phyloP scores from a whole-genome alignment of 2,797 vertebrate species.

The Melanogrammus aeglefinus region DNA sequence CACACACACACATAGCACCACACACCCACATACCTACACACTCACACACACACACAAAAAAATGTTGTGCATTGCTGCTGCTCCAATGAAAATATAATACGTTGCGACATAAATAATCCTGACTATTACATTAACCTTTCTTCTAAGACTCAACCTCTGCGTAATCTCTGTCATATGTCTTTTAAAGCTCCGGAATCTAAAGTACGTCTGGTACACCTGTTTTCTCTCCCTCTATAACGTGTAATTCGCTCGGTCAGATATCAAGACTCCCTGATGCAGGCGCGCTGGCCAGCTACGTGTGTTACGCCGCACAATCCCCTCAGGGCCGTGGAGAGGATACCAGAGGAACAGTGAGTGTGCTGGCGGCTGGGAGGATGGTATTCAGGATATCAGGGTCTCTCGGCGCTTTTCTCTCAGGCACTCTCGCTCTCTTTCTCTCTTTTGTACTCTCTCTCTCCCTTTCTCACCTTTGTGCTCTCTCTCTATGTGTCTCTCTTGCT shows the following conservation, averaged over 20 bases:
- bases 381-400: not conserved
- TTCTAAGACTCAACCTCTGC: too few relatives aligned
- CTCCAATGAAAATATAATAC: too few relatives aligned
- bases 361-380: not conserved
- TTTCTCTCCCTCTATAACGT: not conserved
- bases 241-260: slow-evolving; percentile 75
- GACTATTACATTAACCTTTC: too few relatives aligned
- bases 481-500: not conserved
- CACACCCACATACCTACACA: not conserved
- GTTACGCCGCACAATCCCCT: slow-evolving; percentile 95
- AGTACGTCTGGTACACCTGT: too few relatives aligned
- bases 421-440: not conserved
- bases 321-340: slow-evolving; percentile 91
- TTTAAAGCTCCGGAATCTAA: too few relatives aligned
- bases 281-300: slow-evolving; percentile 96
- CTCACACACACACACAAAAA: too few relatives aligned
- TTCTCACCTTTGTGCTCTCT: too few relatives aligned
- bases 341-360: slow-evolving; percentile 91
- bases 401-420: not conserved
- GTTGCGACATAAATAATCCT: too few relatives aligned
- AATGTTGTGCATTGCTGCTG: too few relatives aligned
- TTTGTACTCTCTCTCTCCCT: not conserved
- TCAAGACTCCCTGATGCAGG: slow-evolving; percentile 98
- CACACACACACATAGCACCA: not conserved
- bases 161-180: too few relatives aligned